Percentiles rank a stretch among this genome's conserved stretches.
Conservation (phyloP, 1,140 invertebrate genomes). For the Ceratoteleas bidentatus region DNA sequence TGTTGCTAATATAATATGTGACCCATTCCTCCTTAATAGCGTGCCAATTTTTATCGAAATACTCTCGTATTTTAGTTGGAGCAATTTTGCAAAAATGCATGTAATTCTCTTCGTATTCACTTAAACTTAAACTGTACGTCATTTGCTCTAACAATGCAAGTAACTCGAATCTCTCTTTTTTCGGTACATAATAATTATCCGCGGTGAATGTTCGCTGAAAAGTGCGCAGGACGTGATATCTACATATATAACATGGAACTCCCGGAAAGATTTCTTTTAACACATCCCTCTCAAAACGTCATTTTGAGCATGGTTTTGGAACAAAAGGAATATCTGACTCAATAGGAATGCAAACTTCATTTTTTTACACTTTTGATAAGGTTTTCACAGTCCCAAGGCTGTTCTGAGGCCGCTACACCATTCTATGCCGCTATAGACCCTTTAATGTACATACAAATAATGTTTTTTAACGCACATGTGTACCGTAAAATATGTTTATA, state of each 20-base stretch:
- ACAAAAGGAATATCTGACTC: too few species aligned
- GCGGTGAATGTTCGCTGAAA: not conserved
- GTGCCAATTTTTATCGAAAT: constrained; percentile 7
- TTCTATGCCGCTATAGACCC: too few species aligned
- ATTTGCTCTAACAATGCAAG: not conserved
- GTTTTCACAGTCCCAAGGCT: too few species aligned
- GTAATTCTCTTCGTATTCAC: not conserved
- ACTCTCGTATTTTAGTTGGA: not conserved
- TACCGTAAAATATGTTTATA: too few species aligned
- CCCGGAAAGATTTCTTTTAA: not conserved
- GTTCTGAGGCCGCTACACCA: too few species aligned
- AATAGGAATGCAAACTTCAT: too few species aligned
- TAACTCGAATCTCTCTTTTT: not conserved
- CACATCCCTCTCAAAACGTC: not conserved
- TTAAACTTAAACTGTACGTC: not conserved
- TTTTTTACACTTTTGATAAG: too few species aligned
- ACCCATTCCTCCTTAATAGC: not conserved
- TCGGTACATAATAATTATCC: not conserved
- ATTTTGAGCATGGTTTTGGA: too few species aligned
- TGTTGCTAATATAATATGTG: not conserved
- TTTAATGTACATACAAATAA: too few species aligned
- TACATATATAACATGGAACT: not conserved
- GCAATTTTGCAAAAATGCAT: not conserved
- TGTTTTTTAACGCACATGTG: too few species aligned
- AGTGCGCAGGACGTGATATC: not conserved